Percentiles rank a stretch among this genome's conserved stretches.
Evolutionary conservation across 2,888 invertebrate species (phyloP).

Genomic region (Chalcis sispes): DNA sequence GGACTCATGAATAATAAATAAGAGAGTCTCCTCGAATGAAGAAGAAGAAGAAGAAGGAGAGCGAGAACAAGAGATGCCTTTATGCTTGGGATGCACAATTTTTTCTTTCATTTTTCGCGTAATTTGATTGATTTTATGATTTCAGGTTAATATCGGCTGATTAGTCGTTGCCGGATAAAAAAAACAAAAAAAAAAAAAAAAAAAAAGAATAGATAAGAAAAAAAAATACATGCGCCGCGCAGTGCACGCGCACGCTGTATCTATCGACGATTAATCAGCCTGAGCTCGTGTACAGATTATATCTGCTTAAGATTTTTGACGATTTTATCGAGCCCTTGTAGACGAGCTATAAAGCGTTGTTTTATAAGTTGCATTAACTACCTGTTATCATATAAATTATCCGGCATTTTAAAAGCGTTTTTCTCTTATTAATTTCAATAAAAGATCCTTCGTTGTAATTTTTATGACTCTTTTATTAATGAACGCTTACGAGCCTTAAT

Average conservation of each 20-base stretch:
- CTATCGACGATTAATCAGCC: constrained; percentile 46
- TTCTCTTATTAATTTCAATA: constrained; percentile 14
- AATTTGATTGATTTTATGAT: constrained; percentile 50
- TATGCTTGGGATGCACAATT: neutral
- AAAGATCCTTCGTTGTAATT: neutral
- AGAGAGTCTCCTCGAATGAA: too few relatives aligned
- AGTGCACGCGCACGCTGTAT: constrained; percentile 13
- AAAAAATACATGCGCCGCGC: neutral
- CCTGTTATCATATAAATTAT: constrained; percentile 33
- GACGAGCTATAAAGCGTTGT: neutral
- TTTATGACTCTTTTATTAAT: too few relatives aligned
- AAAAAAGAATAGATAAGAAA: too few relatives aligned
- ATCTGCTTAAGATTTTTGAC: constrained; percentile 41
- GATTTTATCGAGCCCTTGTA: constrained; percentile 26
- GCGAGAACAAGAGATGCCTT: neutral
- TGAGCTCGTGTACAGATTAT: constrained; percentile 27
- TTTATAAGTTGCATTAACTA: constrained; percentile 1
- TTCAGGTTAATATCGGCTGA: constrained; percentile 44
- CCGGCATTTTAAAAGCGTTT: neutral
- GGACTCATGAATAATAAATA: constrained; percentile 53
- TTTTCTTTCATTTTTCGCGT: constrained; percentile 7
- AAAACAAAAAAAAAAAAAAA: too few relatives aligned
- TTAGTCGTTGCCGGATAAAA: constrained; percentile 35
- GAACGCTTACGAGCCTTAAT: too few relatives aligned
- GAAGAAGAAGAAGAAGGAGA: too few relatives aligned